phyloP scores from a whole-genome alignment of 2,113 vertebrate species.

The Labeo rohita region DNA sequence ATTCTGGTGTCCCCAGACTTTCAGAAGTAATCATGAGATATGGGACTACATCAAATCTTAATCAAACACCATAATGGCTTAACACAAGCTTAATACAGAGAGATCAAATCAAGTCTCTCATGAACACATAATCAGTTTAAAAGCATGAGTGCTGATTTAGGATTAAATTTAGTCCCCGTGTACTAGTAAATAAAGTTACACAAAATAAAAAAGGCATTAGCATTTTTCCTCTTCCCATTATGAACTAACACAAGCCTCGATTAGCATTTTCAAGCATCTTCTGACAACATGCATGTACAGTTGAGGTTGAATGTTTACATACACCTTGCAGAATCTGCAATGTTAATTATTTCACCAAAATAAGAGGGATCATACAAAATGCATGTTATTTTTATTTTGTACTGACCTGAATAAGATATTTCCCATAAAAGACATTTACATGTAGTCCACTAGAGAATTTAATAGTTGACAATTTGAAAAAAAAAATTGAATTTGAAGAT shows the following conservation, averaged over 20 bases:
- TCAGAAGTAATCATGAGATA: constrained; percentile 57
- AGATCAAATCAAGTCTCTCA: constrained; percentile 19
- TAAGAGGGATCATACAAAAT: too few species aligned
- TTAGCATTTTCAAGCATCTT: background rate
- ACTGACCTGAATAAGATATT: too few species aligned
- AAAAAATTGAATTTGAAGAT: too few species aligned
- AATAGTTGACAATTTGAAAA: too few species aligned
- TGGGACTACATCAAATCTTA: constrained; percentile 67
- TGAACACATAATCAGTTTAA: constrained; percentile 17
- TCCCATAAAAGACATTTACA: too few species aligned
- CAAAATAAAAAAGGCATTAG: background rate
- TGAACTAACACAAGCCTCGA: background rate
- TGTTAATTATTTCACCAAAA: too few species aligned
- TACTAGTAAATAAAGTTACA: background rate
- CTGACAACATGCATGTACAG: background rate
- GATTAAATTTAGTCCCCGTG: background rate
- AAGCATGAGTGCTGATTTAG: constrained; percentile 9
- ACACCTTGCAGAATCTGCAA: too few species aligned
- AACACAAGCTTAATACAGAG: constrained; percentile 30
- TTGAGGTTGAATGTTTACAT: too few species aligned
- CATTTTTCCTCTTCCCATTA: background rate
- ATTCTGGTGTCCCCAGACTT: background rate
- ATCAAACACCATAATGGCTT: constrained; percentile 61
- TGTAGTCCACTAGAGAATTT: too few species aligned
- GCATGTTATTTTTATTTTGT: too few species aligned